Conservation (phyloP, 2,113 vertebrate genomes). For the Dissostichus mawsoni region DNA sequence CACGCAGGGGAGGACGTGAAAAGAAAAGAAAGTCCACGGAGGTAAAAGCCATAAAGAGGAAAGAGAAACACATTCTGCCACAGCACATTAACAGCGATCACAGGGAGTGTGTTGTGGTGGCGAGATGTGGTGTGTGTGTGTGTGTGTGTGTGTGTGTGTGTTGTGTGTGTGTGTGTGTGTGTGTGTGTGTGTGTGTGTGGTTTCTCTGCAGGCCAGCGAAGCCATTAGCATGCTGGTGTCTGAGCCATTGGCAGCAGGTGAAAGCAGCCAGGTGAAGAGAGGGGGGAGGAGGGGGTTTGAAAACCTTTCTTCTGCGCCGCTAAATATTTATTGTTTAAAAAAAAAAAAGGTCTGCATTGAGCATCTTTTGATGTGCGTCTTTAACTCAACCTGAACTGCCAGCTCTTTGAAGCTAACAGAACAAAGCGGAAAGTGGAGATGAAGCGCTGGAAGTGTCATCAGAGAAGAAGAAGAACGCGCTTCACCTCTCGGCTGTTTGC, state of each 20-base stretch:
- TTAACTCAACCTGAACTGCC: slow-evolving; percentile 89
- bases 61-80: slow-evolving; percentile 64
- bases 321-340: slow-evolving; percentile 78
- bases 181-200: slow-evolving; percentile 42
- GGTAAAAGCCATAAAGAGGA: slow-evolving; percentile 51
- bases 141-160: slow-evolving; percentile 31
- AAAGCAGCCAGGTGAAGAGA: slow-evolving; percentile 85
- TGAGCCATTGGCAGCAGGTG: slow-evolving; percentile 84
- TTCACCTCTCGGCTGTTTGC: slow-evolving; percentile 81
- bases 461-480: slow-evolving; percentile 78
- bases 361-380: slow-evolving; percentile 88
- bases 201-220: slow-evolving; percentile 57
- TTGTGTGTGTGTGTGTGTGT: too few species aligned
- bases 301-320: slow-evolving; percentile 74
- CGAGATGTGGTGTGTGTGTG: slow-evolving; percentile 40
- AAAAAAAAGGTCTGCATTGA: slow-evolving; percentile 61
- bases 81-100: slow-evolving; percentile 65
- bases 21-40: slow-evolving; percentile 36
- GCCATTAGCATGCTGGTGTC: slow-evolving; percentile 64
- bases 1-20: slow-evolving; percentile 22
- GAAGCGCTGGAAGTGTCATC: slow-evolving; percentile 89
- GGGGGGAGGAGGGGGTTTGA: slow-evolving; percentile 52
- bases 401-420: slow-evolving; percentile 88
- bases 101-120: slow-evolving; percentile 47
- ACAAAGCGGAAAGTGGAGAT: slow-evolving; percentile 85